phyloP scores from a whole-genome alignment of 1,140 invertebrate genomes.

The Ephestia elutella region DNA sequence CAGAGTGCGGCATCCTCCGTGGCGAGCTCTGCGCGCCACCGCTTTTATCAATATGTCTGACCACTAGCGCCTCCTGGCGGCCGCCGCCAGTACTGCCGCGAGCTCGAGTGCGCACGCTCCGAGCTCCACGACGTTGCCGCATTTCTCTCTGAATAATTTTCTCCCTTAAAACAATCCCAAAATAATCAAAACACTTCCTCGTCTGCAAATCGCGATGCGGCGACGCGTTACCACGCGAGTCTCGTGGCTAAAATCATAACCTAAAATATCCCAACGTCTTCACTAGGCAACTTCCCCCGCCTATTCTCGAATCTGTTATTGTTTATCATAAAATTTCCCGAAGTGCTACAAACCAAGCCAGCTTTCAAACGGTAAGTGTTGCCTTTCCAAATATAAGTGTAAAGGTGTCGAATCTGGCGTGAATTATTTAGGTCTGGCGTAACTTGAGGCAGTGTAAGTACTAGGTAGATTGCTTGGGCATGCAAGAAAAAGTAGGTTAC shows the following conservation, averaged over 20 bases:
- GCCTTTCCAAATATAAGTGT: slow-evolving; percentile 16
- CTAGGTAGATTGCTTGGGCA: no score
- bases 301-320: slow-evolving; percentile 42
- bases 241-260: slow-evolving; percentile 21
- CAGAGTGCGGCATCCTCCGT: slow-evolving; percentile 26
- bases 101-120: slow-evolving; percentile 61
- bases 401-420: slow-evolving; percentile 19
- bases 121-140: slow-evolving; percentile 46
- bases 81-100: slow-evolving; percentile 42
- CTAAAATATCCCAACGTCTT: slow-evolving; percentile 29
- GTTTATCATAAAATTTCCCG: slow-evolving; percentile 46
- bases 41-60: slow-evolving; percentile 62
- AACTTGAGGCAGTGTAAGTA: no score
- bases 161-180: slow-evolving; percentile 53
- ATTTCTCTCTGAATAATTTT: slow-evolving; percentile 45
- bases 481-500: no score
- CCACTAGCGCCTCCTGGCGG: slow-evolving; percentile 50
- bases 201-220: slow-evolving; percentile 22
- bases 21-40: slow-evolving; percentile 32
- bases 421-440: slow-evolving; percentile 18
- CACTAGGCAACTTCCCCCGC: slow-evolving; percentile 26
- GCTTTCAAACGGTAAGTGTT: slow-evolving; percentile 44
- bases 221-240: slow-evolving; percentile 20
- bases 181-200: slow-evolving; percentile 32
- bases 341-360: slow-evolving; percentile 30